These are phyloP conservation scores for Myotis pilosus DNA, from an alignment of 2,797 vertebrate species.

Conservation along the genomic window DNA sequence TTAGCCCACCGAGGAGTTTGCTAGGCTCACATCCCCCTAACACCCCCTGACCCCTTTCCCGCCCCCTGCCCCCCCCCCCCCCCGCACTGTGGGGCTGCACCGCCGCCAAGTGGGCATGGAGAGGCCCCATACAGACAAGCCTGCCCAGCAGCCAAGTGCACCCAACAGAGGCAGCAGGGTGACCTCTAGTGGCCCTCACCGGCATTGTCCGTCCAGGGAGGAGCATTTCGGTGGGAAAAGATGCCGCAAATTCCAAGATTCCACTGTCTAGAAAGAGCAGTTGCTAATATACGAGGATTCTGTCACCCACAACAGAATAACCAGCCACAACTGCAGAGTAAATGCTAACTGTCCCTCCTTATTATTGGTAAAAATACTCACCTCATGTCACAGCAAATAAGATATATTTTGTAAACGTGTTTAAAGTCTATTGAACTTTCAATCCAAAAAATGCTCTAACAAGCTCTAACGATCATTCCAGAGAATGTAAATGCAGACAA, in stretches of 20 bases:
- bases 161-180: background rate
- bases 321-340: no score
- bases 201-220: background rate
- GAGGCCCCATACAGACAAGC: background rate
- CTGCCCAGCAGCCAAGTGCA: no score
- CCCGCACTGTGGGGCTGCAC: background rate
- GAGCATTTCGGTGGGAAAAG: background rate
- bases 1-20: background rate
- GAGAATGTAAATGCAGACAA: background rate
- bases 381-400: background rate
- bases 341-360: background rate
- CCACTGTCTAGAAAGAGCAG: background rate
- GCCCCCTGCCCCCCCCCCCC: fast-evolving
- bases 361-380: background rate
- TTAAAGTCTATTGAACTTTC: background rate
- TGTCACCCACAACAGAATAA: background rate
- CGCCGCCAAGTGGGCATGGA: fast-evolving
- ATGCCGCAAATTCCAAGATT: background rate
- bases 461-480: background rate
- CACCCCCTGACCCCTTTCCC: background rate
- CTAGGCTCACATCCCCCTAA: background rate
- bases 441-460: background rate
- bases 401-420: background rate
- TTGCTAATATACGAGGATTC: background rate
- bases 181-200: slow-evolving; percentile 17